A percentile compares a stretch with the other conserved stretches of the same genome.
Evolutionary conservation across 2,888 invertebrate genomes (phyloP).

Genomic region (Malthinus flaveolus): DNA sequence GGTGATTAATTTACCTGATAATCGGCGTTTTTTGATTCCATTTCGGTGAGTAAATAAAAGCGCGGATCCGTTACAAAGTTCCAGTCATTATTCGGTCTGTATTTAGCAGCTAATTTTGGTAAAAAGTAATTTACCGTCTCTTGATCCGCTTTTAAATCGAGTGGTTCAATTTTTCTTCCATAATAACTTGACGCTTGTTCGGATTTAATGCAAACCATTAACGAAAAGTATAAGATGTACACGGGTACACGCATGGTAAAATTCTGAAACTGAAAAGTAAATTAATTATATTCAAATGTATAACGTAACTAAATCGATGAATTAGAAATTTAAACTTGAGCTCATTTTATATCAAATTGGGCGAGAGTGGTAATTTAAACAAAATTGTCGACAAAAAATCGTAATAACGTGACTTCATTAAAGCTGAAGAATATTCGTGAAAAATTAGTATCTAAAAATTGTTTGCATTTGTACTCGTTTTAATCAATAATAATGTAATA

Average conservation of each 20-base stretch:
- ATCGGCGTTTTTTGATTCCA: conserved; percentile 47
- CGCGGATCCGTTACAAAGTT: conserved; percentile 51
- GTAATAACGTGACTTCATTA: too few relatives aligned
- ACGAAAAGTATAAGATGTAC: conserved; percentile 50
- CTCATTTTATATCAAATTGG: too few relatives aligned
- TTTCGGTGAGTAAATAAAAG: conserved; percentile 53
- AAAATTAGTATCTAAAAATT: too few relatives aligned
- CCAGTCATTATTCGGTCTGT: conserved; percentile 50
- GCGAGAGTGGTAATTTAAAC: too few relatives aligned
- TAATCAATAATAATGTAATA: too few relatives aligned
- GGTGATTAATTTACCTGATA: conserved; percentile 42
- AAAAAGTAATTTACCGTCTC: conserved; percentile 57
- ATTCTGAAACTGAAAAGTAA: conserved; percentile 18
- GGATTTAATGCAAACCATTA: conserved; percentile 46
- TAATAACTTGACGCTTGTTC: conserved; percentile 41
- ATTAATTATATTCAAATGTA: not conserved
- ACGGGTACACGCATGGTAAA: conserved; percentile 50
- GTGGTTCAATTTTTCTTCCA: conserved; percentile 44
- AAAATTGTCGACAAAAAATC: not conserved
- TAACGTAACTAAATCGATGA: too few relatives aligned
- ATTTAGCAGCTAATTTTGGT: conserved; percentile 60
- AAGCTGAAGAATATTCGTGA: too few relatives aligned
- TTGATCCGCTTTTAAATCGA: conserved; percentile 48
- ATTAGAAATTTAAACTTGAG: too few relatives aligned
- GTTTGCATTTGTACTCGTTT: too few relatives aligned